phyloP scores from a whole-genome alignment of 2,113 vertebrate species.

The Copsychus sechellarum region DNA sequence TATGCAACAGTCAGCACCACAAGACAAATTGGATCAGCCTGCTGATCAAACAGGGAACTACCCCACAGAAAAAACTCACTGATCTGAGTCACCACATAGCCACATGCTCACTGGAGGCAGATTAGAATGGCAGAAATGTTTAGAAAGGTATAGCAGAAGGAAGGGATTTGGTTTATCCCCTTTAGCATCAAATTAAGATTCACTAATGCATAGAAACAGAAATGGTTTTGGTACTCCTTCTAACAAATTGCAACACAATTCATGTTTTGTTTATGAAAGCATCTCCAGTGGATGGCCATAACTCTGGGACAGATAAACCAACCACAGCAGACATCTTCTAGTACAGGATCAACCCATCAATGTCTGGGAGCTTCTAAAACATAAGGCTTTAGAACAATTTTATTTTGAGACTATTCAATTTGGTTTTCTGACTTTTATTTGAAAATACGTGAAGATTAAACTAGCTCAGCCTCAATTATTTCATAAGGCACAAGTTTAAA shows the following conservation, averaged over 20 bases:
- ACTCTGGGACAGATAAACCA: neutral
- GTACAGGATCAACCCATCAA: neutral
- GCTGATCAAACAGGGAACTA: conserved; percentile 22
- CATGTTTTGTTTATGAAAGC: neutral
- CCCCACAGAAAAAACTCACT: neutral
- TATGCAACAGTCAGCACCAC: neutral
- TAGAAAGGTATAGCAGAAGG: neutral
- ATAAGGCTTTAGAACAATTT: neutral
- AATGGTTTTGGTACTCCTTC: neutral
- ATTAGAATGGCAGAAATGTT: neutral
- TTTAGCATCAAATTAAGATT: neutral
- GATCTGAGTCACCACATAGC: neutral
- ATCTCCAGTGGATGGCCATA: neutral
- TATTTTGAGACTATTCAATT: neutral
- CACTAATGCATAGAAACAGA: neutral
- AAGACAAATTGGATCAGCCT: conserved; percentile 2
- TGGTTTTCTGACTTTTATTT: neutral
- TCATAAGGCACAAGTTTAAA: neutral
- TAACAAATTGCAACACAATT: neutral
- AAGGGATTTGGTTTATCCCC: neutral
- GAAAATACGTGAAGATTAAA: neutral
- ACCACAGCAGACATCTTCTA: neutral
- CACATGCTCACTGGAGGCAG: neutral
- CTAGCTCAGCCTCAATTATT: neutral
- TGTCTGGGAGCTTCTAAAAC: neutral